Conservation (phyloP, 1,140 invertebrate genomes). For the Eciton burchellii region DNA sequence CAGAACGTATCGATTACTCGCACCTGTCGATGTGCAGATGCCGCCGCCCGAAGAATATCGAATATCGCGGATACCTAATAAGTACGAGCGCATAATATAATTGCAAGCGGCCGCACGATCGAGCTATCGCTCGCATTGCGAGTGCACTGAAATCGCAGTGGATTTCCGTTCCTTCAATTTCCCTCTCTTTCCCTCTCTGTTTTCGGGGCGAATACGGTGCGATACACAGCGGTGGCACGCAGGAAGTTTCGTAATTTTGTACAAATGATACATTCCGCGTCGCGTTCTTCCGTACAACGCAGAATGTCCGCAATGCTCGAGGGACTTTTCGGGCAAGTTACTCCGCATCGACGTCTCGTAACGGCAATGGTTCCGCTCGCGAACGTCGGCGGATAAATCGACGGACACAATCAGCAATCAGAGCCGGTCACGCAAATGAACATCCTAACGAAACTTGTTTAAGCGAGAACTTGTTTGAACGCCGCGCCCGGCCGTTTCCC, state of each 20-base stretch:
- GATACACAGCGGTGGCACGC: too few species aligned
- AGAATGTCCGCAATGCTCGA: neutral
- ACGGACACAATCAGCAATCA: neutral
- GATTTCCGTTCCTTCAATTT: neutral
- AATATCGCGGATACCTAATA: neutral
- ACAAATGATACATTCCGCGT: neutral
- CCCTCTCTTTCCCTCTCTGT: too few species aligned
- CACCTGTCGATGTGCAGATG: constrained; percentile 10
- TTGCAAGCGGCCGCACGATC: neutral
- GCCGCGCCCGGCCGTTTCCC: neutral
- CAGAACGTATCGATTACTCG: constrained; percentile 19
- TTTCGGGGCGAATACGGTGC: too few species aligned
- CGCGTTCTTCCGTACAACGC: neutral
- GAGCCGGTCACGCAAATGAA: constrained; percentile 14
- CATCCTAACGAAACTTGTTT: constrained; percentile 37
- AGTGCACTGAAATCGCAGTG: neutral
- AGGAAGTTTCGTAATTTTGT: neutral
- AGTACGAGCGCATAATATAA: constrained; percentile 2
- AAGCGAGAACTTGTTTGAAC: constrained; percentile 23
- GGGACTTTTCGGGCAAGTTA: constrained; percentile 5
- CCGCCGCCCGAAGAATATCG: constrained; percentile 10
- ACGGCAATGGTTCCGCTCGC: neutral
- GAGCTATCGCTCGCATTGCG: neutral
- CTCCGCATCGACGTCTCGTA: constrained; percentile 1
- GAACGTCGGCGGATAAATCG: constrained; percentile 24